Conservation (phyloP, 1,140 invertebrate genomes). For the Cotesia typhae region DNA sequence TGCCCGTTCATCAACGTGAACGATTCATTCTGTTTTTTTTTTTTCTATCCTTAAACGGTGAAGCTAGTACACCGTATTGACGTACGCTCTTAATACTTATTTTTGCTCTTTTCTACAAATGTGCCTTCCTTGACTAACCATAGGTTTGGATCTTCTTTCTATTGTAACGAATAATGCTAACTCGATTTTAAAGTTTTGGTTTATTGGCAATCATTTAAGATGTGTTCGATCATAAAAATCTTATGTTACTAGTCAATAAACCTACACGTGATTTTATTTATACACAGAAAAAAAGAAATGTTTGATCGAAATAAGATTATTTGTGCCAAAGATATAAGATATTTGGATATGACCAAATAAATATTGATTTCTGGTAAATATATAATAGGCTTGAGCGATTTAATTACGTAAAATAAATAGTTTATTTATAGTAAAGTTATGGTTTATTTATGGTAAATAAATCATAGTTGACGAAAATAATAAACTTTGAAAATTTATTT, state of each 20-base stretch:
- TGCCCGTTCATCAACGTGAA: constrained; percentile 47
- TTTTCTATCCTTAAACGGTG: constrained; percentile 3
- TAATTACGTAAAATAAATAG: too few species aligned
- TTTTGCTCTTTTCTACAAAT: constrained; percentile 1
- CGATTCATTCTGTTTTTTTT: constrained; percentile 34
- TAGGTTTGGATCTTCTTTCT: background rate
- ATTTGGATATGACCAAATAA: too few species aligned
- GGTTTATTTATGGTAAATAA: too few species aligned
- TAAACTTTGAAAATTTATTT: too few species aligned
- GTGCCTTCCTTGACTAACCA: background rate
- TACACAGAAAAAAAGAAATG: background rate
- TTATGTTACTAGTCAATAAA: background rate
- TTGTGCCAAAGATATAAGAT: too few species aligned
- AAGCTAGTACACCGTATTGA: background rate
- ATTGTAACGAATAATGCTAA: constrained; percentile 39
- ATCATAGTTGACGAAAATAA: too few species aligned
- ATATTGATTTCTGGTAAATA: too few species aligned
- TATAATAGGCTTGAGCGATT: too few species aligned
- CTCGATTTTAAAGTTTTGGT: constrained; percentile 46
- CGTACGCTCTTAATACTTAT: constrained; percentile 8
- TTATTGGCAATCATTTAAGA: constrained; percentile 42
- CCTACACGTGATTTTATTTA: background rate
- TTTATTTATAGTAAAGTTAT: too few species aligned
- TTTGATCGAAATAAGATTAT: background rate
- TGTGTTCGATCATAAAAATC: constrained; percentile 31